Conservation (phyloP, 2,113 vertebrate species). For the Xiphophorus maculatus region DNA sequence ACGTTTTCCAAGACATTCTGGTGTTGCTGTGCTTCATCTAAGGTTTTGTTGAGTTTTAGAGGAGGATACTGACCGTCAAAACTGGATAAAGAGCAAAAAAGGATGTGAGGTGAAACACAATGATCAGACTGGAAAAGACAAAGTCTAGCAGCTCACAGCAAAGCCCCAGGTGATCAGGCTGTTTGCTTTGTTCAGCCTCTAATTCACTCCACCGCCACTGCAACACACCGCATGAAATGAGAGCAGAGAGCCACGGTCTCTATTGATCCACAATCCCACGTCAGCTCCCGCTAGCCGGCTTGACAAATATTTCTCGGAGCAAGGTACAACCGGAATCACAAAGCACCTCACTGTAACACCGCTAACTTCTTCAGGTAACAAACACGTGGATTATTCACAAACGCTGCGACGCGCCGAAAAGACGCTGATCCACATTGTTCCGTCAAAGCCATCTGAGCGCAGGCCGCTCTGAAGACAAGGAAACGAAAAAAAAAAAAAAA, state of each 20-base stretch:
- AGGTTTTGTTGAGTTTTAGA: neutral
- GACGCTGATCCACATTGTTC: conserved; percentile 6
- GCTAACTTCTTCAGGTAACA: neutral
- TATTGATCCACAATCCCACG: conserved; percentile 58
- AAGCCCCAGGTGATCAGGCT: conserved; percentile 62
- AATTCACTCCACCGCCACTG: conserved; percentile 58
- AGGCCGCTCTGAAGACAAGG: conserved; percentile 36
- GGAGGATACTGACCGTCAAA: conserved; percentile 24
- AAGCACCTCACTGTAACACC: neutral
- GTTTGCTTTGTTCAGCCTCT: conserved; percentile 62
- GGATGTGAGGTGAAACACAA: conserved; percentile 59
- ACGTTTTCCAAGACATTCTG: neutral
- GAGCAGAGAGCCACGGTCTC: conserved; percentile 35
- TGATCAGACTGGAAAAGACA: conserved; percentile 51
- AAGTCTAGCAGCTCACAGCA: conserved; percentile 65
- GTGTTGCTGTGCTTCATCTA: neutral
- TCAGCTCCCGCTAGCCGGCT: conserved; percentile 21
- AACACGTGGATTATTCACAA: conserved; percentile 1
- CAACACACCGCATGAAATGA: conserved; percentile 64
- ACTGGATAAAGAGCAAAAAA: conserved; percentile 29
- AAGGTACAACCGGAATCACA: conserved; percentile 35
- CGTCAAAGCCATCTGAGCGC: neutral
- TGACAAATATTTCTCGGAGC: conserved; percentile 46
- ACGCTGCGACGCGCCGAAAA: neutral
- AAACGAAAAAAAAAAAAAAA: conserved; percentile 15